Base-by-base conservation (phyloP, 2,113 vertebrate genomes). In the Periophthalmus modestus region DNA sequence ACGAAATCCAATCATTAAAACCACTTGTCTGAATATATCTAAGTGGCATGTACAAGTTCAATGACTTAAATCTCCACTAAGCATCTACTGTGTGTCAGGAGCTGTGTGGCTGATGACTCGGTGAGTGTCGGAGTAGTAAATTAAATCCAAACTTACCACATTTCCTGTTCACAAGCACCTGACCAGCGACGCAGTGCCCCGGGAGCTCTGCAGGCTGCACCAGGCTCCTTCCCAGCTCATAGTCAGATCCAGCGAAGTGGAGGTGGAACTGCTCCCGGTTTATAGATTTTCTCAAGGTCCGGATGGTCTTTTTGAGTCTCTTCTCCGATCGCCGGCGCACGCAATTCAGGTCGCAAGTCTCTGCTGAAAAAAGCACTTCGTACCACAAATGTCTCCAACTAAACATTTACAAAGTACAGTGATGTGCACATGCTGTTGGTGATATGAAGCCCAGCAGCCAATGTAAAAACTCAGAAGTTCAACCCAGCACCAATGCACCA, bases 201-300 rank as follows among this genome's bases (percentile, higher is more conserved):
- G 81, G 93, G 0, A 73, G 72, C 47, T 95, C 95, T 0, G 91
- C 73, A 0, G 89, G 81, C 79, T 90, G 92, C 19, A 81, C 81
- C 16, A 87, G 73, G 86, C 91, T 96, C 57, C 92, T 95, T 74
- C 93, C 90, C 46, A 96, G 86, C 68, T 97, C 94, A 0, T 96
- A 95, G 77, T 96, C 95, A 0, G 87, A 55, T 21, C 96, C 96
- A 0, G 95, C 93, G 23, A 99, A 83, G 1, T 95, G 96, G n/a
- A 99, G 71, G 63, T 96, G 95, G 77, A 99, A 96, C 88, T 98
- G 96, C 61, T 98, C 96, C 82, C 95, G 93, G 92, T 93, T 95
- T 88, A 95, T 96, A 3, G 96, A 96, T 87, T 97, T 99, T 80
- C 97, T 93, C 62, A 99, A 85, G 0, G 95, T 96, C 15, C 97